Conservation (phyloP, 2,888 invertebrate genomes). For the Drosophila antonietae region DNA sequence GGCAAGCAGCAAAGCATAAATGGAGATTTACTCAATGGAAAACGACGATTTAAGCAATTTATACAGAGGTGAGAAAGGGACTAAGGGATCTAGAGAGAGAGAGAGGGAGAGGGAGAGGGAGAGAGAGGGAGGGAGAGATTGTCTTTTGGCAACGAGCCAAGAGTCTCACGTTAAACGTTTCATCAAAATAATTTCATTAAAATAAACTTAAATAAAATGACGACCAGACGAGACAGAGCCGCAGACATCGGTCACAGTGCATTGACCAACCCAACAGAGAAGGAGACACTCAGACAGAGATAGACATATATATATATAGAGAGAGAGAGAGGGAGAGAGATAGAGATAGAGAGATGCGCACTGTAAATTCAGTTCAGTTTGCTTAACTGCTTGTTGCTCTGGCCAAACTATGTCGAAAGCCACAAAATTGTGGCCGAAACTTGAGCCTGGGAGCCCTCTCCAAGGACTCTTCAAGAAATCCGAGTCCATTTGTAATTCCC, state of each 20-base stretch:
- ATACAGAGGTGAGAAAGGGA: background rate
- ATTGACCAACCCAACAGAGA: constrained; percentile 7
- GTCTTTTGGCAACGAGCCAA: constrained; percentile 22
- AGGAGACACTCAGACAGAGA: background rate
- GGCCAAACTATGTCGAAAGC: constrained; percentile 5
- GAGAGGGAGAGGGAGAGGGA: background rate
- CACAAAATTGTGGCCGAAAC: constrained; percentile 5
- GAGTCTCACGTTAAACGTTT: constrained; percentile 30
- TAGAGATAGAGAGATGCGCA: too few species aligned
- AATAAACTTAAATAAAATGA: constrained; percentile 29
- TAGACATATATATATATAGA: background rate
- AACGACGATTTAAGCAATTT: constrained; percentile 20
- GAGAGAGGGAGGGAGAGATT: background rate
- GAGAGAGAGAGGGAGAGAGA: background rate
- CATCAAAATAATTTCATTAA: constrained; percentile 29
- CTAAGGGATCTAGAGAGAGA: background rate
- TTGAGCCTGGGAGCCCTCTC: constrained; percentile 1
- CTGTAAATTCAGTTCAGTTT: constrained; percentile 1
- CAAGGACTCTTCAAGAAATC: constrained; percentile 8
- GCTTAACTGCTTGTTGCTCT: constrained; percentile 6
- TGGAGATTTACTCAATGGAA: constrained; percentile 24
- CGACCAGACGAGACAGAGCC: constrained; percentile 8
- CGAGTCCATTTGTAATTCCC: constrained; percentile 5
- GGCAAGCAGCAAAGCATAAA: constrained; percentile 24
- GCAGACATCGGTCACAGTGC: constrained; percentile 19